phyloP scores from a whole-genome alignment of 1,140 invertebrate species.

The Neotoxoptera formosana region DNA sequence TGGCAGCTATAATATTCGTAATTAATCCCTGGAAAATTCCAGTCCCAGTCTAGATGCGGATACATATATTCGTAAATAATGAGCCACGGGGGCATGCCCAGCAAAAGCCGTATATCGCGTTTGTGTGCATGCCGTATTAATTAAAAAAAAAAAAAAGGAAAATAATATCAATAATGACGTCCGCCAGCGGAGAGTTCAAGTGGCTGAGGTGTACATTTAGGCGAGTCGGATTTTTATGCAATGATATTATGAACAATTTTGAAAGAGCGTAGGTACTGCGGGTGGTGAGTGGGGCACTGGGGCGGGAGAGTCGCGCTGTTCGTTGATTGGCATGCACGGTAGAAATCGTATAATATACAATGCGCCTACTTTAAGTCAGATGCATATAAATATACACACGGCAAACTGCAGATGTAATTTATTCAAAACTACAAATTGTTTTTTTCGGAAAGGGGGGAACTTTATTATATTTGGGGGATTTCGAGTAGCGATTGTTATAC shows the following conservation, averaged over 20 bases:
- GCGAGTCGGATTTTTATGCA: background rate
- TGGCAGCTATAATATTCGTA: background rate
- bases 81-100: background rate
- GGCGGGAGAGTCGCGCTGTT: background rate
- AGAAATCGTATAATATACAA: background rate
- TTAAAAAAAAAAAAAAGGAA: conserved; percentile 8
- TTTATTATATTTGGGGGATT: background rate
- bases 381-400: background rate
- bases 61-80: background rate
- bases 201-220: background rate
- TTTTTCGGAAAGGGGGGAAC: background rate
- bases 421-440: background rate
- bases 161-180: background rate
- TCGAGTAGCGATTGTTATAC: conserved; percentile 32
- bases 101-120: background rate
- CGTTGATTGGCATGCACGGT: background rate
- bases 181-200: background rate
- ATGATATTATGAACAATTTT: background rate
- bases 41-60: background rate
- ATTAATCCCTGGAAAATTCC: conserved; percentile 30
- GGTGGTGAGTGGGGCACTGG: background rate
- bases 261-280: background rate
- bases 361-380: background rate
- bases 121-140: background rate
- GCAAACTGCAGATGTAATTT: background rate